Conservation (phyloP, 2,888 invertebrate species). For the Nasonovia ribisnigri region DNA sequence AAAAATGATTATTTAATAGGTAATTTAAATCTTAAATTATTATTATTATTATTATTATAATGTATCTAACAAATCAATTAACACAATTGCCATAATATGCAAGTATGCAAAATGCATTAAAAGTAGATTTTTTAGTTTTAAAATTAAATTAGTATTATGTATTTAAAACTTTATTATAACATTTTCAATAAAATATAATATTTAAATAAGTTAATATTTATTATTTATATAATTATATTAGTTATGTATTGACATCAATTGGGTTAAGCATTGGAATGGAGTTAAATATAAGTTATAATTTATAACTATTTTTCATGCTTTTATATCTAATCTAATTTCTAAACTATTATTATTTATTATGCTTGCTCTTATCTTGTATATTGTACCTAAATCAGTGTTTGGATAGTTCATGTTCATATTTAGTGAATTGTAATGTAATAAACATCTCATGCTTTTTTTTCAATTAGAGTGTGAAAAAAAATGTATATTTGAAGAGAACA, state of each 20-base stretch:
- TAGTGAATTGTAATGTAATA: neutral
- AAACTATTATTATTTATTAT: neutral
- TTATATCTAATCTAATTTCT: neutral
- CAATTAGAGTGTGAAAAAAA: neutral
- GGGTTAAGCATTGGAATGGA: neutral
- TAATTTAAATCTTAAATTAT: neutral
- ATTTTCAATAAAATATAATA: neutral
- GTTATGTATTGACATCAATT: neutral
- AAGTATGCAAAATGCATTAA: neutral
- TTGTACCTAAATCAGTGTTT: neutral
- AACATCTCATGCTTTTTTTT: neutral
- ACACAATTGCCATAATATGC: neutral
- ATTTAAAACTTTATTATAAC: neutral
- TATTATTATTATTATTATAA: neutral
- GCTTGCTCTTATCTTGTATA: neutral
- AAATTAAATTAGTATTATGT: neutral
- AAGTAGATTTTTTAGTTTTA: neutral
- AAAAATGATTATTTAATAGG: conserved; percentile 13
- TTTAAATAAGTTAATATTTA: neutral
- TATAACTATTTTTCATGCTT: conserved; percentile 6
- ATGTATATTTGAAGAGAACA: neutral
- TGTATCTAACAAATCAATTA: neutral
- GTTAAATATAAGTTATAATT: neutral
- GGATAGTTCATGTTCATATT: neutral
- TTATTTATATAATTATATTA: too few relatives aligned